Evolutionary conservation across 92 coral and sea anemone genomes (phyloP), one percentile per base, ranked within the genome.

Genomic region (Epizoanthus stellaris): DNA sequence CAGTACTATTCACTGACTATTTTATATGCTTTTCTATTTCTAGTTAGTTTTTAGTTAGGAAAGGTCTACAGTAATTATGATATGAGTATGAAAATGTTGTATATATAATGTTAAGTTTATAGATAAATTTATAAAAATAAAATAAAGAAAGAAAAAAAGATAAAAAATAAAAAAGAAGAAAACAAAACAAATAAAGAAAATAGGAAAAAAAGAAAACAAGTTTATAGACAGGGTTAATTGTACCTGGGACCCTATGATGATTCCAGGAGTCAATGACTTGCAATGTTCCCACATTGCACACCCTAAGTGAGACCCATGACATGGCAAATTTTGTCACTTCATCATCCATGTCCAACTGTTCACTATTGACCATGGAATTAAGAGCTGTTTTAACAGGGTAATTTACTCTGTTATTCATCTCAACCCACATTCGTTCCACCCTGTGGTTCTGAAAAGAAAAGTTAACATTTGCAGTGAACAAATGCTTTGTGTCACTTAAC

Each of bases 181-280:
- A 5, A 42, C 45, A 42, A 42, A 42, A 42, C 45, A 42, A 42
- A 42, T 23, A 23, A 23, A 23, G 25, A 23, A 23, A 23, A 23
- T 23, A 23, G 25, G 25, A 23, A 23, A 23, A 23, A 23, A 23
- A 23, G 25, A 23, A 23, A 42, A 3, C 45, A 42, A 42, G 6
- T 3, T 42, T 42, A 42, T 42, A 42, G 45, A 42, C 45, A 42
- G 45, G 6, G 45, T 42, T 42, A 3, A 42, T 42, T 42, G 40
- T 21, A 82, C 87, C 87, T 70, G 43, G 87, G n/a, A 82, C 21
- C 21, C 39, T 36, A 42, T 82, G 79, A 40, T 65, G n/a, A 82
- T 82, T 82, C 87, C 79, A 82, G 16, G 87, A 21, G 25, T 82
- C 80, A 82, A 82, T 59, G 45, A 82, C 5, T 11, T 82, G 80